phyloP scores from a whole-genome alignment of 2,797 vertebrate genomes.

The Micropoecilia bifurca region DNA sequence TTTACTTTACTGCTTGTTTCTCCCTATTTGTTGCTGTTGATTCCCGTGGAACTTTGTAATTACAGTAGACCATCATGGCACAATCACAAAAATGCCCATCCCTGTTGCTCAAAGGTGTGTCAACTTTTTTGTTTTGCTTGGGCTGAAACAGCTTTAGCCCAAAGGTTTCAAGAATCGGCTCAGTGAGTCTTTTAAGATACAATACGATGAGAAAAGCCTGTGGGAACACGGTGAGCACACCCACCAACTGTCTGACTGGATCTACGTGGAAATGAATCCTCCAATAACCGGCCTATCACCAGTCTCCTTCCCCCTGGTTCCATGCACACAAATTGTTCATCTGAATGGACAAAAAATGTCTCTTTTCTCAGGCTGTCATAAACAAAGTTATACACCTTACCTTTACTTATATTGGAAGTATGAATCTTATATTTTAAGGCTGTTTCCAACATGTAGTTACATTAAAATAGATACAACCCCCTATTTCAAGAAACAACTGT shows the following conservation, averaged over 20 bases:
- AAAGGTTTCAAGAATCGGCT: constrained; percentile 76
- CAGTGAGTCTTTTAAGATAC: constrained; percentile 72
- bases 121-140: constrained; percentile 71
- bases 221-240: constrained; percentile 57
- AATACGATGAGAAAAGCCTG: constrained; percentile 19
- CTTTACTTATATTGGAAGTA: constrained; percentile 73
- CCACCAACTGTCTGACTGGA: constrained; percentile 55
- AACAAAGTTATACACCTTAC: constrained; percentile 65
- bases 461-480: constrained; percentile 51
- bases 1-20: constrained; percentile 71
- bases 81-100: constrained; percentile 68
- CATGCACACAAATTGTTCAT: constrained; percentile 53
- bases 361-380: constrained; percentile 77
- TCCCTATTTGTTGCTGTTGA: constrained; percentile 75
- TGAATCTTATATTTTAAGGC: constrained; percentile 70
- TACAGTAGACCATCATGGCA: constrained; percentile 73
- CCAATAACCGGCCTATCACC: constrained; percentile 42
- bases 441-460: constrained; percentile 54
- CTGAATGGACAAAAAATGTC: constrained; percentile 60
- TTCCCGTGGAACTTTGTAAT: constrained; percentile 80
- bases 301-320: constrained; percentile 45
- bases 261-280: constrained; percentile 55
- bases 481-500: constrained; percentile 66
- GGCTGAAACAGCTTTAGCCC: constrained; percentile 70
- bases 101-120: constrained; percentile 70